phyloP scores from a whole-genome alignment of 1,140 invertebrate genomes.

The Onthophagus taurus region DNA sequence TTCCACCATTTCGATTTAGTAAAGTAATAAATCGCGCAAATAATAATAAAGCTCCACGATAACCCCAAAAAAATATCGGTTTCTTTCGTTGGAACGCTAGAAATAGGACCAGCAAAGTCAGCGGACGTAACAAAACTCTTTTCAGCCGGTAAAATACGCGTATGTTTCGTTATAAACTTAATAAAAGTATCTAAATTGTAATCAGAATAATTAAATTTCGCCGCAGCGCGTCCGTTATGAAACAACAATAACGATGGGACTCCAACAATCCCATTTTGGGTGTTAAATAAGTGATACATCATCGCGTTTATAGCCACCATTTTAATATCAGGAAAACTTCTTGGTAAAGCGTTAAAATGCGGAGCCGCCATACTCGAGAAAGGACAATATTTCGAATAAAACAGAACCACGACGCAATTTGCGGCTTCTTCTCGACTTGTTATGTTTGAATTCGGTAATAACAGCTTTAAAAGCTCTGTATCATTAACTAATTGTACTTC shows the following conservation, averaged over 20 bases:
- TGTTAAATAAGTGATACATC: conserved; percentile 76
- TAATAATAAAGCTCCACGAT: conserved; percentile 76
- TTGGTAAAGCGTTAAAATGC: conserved; percentile 79
- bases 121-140: conserved; percentile 61
- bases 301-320: conserved; percentile 86
- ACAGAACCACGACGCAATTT: conserved; percentile 75
- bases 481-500: conserved; percentile 35
- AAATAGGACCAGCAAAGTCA: conserved; percentile 71
- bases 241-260: conserved; percentile 88
- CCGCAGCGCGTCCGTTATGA: conserved; percentile 81
- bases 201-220: conserved; percentile 78
- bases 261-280: conserved; percentile 88
- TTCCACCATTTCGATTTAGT: conserved; percentile 69
- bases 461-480: conserved; percentile 36
- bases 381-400: conserved; percentile 82
- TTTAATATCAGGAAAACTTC: conserved; percentile 76
- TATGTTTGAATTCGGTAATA: conserved; percentile 39
- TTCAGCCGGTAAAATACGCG: conserved; percentile 55
- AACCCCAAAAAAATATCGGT: conserved; percentile 75
- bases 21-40: conserved; percentile 69
- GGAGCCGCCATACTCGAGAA: conserved; percentile 84
- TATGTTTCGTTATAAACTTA: conserved; percentile 72
- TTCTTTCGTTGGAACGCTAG: conserved; percentile 57
- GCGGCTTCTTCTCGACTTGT: conserved; percentile 42
- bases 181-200: conserved; percentile 72